A percentile compares a stretch with the other conserved stretches of the same genome.
Conservation (phyloP, 1,140 invertebrate species). For the Carposina sasakii region DNA sequence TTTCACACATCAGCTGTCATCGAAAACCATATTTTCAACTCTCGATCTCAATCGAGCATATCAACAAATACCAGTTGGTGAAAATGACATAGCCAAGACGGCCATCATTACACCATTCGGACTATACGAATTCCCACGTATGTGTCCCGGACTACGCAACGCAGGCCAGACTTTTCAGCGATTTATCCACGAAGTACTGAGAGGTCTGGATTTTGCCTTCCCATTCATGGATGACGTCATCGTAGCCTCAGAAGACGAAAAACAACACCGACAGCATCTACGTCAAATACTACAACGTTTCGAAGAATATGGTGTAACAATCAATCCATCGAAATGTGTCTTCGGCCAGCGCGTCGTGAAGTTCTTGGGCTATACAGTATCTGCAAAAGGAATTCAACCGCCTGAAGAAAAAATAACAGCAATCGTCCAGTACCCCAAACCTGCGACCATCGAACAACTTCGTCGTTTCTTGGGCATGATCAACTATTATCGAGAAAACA, state of each 20-base stretch:
- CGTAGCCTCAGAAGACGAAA: slow-evolving; percentile 38
- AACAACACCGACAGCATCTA: slow-evolving; percentile 37
- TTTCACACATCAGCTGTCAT: no score
- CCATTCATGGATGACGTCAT: slow-evolving; percentile 74
- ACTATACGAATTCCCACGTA: slow-evolving; percentile 15
- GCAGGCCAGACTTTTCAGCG: slow-evolving; percentile 63
- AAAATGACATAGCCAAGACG: slow-evolving; percentile 19
- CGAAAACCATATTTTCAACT: no score
- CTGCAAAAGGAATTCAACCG: no score
- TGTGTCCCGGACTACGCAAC: slow-evolving; percentile 46
- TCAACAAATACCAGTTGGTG: slow-evolving; percentile 7
- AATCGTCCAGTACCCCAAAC: no score
- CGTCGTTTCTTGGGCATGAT: no score
- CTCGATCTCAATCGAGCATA: no score
- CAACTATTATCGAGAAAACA: no score
- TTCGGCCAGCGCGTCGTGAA: no score
- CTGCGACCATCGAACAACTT: no score
- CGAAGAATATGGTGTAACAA: slow-evolving; percentile 21
- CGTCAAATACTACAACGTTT: slow-evolving; percentile 21
- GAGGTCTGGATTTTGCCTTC: slow-evolving; percentile 37
- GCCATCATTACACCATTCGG: slow-evolving; percentile 18
- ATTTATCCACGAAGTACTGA: slow-evolving; percentile 54
- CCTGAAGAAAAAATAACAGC: no score
- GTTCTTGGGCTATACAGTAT: no score
- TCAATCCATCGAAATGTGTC: no score